Percentiles rank a stretch among this genome's conserved stretches.
These are phyloP conservation scores for Halictus ligatus DNA, from an alignment of 2,888 invertebrate species.

Conservation along the genomic window DNA sequence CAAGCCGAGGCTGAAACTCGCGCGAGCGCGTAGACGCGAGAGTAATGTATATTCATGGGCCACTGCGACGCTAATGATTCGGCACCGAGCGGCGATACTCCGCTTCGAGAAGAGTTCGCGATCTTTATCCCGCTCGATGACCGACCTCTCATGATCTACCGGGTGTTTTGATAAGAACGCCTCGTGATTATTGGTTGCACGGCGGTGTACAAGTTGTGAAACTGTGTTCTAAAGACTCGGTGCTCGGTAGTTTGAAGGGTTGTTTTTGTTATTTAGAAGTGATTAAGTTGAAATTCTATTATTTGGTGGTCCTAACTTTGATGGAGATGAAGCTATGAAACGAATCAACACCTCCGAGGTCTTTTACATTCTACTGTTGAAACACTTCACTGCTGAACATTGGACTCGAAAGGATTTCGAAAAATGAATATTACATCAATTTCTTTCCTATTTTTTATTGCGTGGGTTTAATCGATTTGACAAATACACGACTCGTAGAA, in stretches of 20 bases:
- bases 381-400: too few relatives aligned
- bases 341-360: too few relatives aligned
- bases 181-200: background rate
- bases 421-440: too few relatives aligned
- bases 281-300: too few relatives aligned
- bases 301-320: too few relatives aligned
- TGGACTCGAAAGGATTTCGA: too few relatives aligned
- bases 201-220: background rate
- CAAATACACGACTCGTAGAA: too few relatives aligned
- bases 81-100: conserved; percentile 41
- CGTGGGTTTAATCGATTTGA: too few relatives aligned
- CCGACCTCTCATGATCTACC: background rate
- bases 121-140: conserved; percentile 45
- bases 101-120: conserved; percentile 34
- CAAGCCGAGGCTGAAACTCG: conserved; percentile 35
- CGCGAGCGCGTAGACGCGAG: conserved; percentile 44
- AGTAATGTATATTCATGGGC: conserved; percentile 53
- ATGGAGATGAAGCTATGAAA: too few relatives aligned
- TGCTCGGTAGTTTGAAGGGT: background rate
- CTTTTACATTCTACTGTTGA: too few relatives aligned
- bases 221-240: too few relatives aligned
- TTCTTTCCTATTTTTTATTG: too few relatives aligned
- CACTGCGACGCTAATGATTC: conserved; percentile 45
- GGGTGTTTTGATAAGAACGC: conserved; percentile 8
- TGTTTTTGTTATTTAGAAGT: background rate